Base-by-base conservation (phyloP, 1,140 invertebrate genomes). In the Bombus confusus region DNA sequence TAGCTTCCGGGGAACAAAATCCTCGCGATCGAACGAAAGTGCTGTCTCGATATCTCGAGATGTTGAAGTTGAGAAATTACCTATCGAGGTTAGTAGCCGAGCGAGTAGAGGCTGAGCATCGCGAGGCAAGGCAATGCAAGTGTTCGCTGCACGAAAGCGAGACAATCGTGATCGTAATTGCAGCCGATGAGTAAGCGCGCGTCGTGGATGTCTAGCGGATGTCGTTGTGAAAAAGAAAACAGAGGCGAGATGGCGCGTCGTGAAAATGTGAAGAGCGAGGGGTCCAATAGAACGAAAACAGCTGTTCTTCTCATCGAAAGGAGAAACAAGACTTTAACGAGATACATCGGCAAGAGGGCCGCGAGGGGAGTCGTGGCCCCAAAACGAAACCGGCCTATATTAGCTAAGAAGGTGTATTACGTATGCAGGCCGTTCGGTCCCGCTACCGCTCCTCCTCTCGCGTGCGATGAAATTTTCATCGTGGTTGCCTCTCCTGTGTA, bases 401-500 rank as follows among this genome's bases (percentile, higher is more conserved):
- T 92, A 92, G 88, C 90, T 93, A 92, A 90, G 89, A 92, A 92
- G 85, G 76, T 43, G 76, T 86, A 93, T 93, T 92, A 93, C 84
- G 91, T 92, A 93, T 93, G 92, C 92, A 92, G 89, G 88, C 90
- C 91, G 88, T 74, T 88, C 89, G 91, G 83, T 84, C 90, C 91
- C 87, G 80, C 80, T 80, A 79, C 83, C 89, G 83, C 89, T 87
- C 86, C 82, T 89, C 84, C 85, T 76, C 84, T 87, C 75, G 88
- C 87, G 89, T 91, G 88, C 91, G 88, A 89, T 90, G 88, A 90
- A 92, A 93, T 91, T 92, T 92, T 91, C 82, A 92, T 91, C 86
- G 88, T 83, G 72, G 74, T 59, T n/a, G 37, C n/a, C 79, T 69
- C 62, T 43, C 68, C 59, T 62, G 28, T 62, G 83, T 84, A 83